These are phyloP conservation scores for Marronus borbonicus DNA, from an alignment of 2,888 invertebrate species.

Conservation along the genomic window DNA sequence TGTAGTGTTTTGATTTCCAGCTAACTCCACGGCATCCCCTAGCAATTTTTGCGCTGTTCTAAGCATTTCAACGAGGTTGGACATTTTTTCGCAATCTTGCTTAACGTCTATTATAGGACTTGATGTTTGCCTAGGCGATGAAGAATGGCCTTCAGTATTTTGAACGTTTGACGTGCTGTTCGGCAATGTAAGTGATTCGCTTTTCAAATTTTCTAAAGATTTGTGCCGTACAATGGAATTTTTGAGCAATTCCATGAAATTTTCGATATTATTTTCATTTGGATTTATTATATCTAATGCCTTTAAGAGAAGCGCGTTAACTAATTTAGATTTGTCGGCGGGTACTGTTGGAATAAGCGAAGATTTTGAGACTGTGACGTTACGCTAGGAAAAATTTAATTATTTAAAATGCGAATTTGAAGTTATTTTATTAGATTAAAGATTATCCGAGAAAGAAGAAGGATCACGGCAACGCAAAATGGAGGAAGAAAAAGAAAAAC, in stretches of 20 bases:
- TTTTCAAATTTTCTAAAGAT: constrained; percentile 30
- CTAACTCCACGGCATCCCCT: constrained; percentile 7
- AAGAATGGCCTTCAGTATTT: background rate
- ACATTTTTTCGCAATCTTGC: constrained; percentile 1
- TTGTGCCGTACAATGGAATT: background rate
- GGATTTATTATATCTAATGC: constrained; percentile 30
- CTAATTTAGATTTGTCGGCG: constrained; percentile 12
- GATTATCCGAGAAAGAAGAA: too few species aligned
- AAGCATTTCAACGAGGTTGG: constrained; percentile 23
- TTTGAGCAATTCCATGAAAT: too few species aligned
- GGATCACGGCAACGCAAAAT: too few species aligned
- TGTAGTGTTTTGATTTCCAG: constrained; percentile 28
- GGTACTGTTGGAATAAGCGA: constrained; percentile 33
- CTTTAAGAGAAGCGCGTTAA: constrained; percentile 18
- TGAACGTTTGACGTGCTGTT: background rate
- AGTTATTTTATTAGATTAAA: background rate
- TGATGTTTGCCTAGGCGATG: constrained; percentile 16
- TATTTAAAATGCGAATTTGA: too few species aligned
- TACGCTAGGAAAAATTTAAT: constrained; percentile 17
- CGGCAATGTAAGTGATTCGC: background rate
- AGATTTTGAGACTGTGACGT: constrained; percentile 28
- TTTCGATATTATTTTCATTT: background rate
- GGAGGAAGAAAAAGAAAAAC: too few species aligned
- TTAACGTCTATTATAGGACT: constrained; percentile 28
- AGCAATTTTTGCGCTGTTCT: constrained; percentile 10